Evolutionary conservation across 1,140 invertebrate species (phyloP).

Genomic region (Nephila pilipes): DNA sequence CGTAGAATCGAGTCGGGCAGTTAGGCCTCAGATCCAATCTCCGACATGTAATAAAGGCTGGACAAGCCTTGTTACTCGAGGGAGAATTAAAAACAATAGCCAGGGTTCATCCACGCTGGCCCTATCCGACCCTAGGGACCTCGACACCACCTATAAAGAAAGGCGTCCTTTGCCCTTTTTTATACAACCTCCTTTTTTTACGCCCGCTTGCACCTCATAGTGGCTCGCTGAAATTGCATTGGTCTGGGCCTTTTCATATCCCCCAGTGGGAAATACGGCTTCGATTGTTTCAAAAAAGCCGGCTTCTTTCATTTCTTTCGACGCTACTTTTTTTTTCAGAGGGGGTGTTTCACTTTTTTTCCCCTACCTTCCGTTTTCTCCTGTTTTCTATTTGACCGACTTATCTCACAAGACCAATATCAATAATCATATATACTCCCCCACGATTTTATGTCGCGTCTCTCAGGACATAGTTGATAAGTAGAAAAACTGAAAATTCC

Average conservation of each 20-base stretch:
- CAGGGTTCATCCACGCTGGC: constrained; percentile 63
- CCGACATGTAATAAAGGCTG: constrained; percentile 75
- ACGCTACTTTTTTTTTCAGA: neutral
- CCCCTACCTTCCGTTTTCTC: constrained; percentile 3
- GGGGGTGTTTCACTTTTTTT: constrained; percentile 1
- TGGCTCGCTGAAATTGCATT: constrained; percentile 35
- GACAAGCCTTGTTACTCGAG: constrained; percentile 70
- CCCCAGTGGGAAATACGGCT: constrained; percentile 57
- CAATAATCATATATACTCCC: constrained; percentile 63
- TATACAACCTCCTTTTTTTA: constrained; percentile 55
- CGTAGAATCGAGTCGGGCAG: constrained; percentile 60
- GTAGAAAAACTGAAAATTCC: constrained; percentile 15
- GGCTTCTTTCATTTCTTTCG: constrained; percentile 31
- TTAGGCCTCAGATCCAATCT: constrained; percentile 74
- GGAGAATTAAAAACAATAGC: constrained; percentile 76
- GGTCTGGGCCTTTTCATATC: constrained; percentile 73
- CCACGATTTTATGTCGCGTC: constrained; percentile 1
- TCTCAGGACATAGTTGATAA: neutral
- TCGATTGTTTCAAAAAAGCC: constrained; percentile 72
- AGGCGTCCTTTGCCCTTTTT: constrained; percentile 2
- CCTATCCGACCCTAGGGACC: constrained; percentile 63
- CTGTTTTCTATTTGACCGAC: constrained; percentile 55
- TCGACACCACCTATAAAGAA: constrained; percentile 68
- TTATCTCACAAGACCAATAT: constrained; percentile 27
- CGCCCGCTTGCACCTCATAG: constrained; percentile 70